Evolutionary conservation across 2,113 vertebrate genomes (phyloP).

Genomic region (Brevimyrus niger): DNA sequence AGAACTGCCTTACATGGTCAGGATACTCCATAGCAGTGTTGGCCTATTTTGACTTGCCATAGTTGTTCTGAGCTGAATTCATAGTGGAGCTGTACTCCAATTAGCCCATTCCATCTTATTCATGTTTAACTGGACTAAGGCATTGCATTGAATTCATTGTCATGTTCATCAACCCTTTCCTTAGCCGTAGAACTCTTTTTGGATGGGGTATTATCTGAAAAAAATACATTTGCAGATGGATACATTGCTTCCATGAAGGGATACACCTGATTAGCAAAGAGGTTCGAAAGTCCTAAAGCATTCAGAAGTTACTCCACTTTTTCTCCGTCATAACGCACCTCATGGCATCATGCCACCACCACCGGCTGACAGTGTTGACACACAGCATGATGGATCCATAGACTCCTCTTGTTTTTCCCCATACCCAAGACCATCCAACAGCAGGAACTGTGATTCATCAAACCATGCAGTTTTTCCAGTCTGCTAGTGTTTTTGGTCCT

Average conservation of each 20-base stretch:
- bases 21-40: not conserved
- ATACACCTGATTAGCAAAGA: not conserved
- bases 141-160: not conserved
- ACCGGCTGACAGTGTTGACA: not conserved
- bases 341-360: not conserved
- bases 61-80: not conserved
- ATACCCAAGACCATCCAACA: not conserved
- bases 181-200: not conserved
- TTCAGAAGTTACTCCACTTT: not conserved
- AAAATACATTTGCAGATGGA: not conserved
- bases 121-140: not conserved
- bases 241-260: not conserved
- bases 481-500: not conserved
- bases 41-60: not conserved
- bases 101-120: not conserved
- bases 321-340: not conserved
- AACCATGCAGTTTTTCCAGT: not conserved
- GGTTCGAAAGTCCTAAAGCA: not conserved
- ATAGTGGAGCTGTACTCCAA: not conserved
- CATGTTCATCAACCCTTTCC: not conserved
- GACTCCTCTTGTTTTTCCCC: not conserved
- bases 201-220: not conserved
- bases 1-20: not conserved
- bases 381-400: not conserved
- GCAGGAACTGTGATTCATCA: not conserved